Evolutionary conservation across 2,888 invertebrate genomes (phyloP).

Genomic region (Drosophila kuntzei): DNA sequence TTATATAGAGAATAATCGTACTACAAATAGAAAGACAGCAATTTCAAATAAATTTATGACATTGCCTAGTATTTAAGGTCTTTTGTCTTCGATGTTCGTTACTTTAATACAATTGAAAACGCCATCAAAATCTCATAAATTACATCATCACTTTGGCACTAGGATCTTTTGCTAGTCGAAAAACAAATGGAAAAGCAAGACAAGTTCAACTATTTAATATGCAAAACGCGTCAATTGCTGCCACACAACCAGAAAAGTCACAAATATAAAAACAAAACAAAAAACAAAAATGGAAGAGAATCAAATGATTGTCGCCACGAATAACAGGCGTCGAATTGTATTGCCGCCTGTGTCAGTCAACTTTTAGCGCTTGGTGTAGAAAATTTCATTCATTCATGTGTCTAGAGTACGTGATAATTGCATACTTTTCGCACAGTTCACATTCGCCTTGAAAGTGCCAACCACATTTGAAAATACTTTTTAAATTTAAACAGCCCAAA

Average conservation of each 20-base stretch:
- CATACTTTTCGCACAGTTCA: constrained; percentile 31
- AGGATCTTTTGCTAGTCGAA: constrained; percentile 7
- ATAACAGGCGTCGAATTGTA: constrained; percentile 65
- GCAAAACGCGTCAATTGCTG: constrained; percentile 55
- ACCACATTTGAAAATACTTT: constrained; percentile 17
- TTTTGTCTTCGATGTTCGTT: too few relatives aligned
- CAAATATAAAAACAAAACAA: constrained; percentile 14
- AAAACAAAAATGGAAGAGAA: neutral
- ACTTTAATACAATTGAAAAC: constrained; percentile 40
- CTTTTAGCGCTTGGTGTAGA: constrained; percentile 49
- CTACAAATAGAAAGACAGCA: too few relatives aligned
- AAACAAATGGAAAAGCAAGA: constrained; percentile 40
- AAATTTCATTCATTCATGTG: constrained; percentile 46
- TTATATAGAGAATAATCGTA: too few relatives aligned
- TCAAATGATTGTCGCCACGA: constrained; percentile 52
- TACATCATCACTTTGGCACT: constrained; percentile 56
- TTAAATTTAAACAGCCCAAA: constrained; percentile 42
- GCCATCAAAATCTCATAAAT: constrained; percentile 68
- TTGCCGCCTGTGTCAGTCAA: constrained; percentile 44
- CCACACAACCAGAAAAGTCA: constrained; percentile 20
- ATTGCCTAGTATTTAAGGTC: too few relatives aligned
- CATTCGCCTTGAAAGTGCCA: constrained; percentile 16
- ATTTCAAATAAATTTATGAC: too few relatives aligned
- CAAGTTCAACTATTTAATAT: constrained; percentile 57
- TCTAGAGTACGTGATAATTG: constrained; percentile 78